These are phyloP conservation scores for Caenorhabditis sp. DNA, from an alignment of 2,888 invertebrate genomes.

Conservation along the genomic window DNA sequence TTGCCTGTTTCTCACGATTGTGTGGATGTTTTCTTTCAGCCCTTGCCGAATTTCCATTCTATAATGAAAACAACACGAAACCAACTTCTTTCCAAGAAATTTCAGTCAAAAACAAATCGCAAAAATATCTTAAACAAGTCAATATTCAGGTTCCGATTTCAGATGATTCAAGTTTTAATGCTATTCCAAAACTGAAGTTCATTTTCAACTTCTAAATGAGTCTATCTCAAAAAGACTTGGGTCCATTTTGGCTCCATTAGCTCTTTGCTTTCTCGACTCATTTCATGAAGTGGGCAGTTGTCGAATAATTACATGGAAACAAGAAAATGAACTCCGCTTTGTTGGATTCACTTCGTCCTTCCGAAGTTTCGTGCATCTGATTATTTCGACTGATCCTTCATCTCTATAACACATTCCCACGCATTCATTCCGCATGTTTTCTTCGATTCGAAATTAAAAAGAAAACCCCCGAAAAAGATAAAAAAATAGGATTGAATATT, in stretches of 20 bases:
- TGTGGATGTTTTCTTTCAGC: no score
- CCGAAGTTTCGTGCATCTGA: slow-evolving; percentile 32
- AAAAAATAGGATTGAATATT: background rate
- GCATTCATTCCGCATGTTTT: slow-evolving; percentile 43
- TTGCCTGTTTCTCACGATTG: no score
- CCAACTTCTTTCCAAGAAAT: no score
- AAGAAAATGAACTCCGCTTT: background rate
- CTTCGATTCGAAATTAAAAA: slow-evolving; percentile 7
- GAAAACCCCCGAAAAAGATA: background rate
- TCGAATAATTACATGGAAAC: slow-evolving; percentile 39
- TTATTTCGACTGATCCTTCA: slow-evolving; percentile 18
- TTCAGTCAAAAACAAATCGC: no score
- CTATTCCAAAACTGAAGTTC: background rate
- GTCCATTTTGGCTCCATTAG: slow-evolving; percentile 4
- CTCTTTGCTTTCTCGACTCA: slow-evolving; percentile 13
- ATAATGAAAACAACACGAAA: no score
- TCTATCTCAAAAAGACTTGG: background rate
- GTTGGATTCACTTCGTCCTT: background rate
- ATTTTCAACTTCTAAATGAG: background rate
- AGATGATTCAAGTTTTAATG: background rate
- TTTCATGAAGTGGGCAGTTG: background rate
- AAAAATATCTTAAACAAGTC: no score
- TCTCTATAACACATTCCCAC: slow-evolving; percentile 33
- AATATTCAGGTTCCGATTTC: no score
- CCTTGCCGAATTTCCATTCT: no score